A percentile compares a stretch with the other conserved stretches of the same genome.
Conservation (phyloP, 2,797 vertebrate species). For the Microctenopoma stevenorrisi region DNA sequence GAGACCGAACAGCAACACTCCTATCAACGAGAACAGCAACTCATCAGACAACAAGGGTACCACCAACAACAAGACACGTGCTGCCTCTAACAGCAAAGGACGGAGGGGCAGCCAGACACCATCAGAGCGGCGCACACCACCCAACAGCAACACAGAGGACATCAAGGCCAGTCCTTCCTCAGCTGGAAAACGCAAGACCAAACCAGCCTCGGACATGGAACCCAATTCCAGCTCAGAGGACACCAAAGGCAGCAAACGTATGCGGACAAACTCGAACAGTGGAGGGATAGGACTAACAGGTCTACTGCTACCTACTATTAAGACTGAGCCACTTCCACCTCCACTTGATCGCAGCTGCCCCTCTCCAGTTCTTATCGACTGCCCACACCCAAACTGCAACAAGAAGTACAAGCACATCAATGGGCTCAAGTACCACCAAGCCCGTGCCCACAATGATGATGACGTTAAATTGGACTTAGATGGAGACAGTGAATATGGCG, state of each 20-base stretch:
- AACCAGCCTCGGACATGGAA: conserved; percentile 97
- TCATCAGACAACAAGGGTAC: conserved; percentile 90
- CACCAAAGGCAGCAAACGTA: conserved; percentile 97
- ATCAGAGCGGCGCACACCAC: conserved; percentile 93
- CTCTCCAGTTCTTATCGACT: conserved; percentile 97
- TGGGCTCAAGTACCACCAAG: conserved; percentile 98
- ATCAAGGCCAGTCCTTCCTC: conserved; percentile 97
- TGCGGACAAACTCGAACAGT: conserved; percentile 95
- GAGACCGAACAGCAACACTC: conserved; percentile 96
- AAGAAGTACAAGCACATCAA: conserved; percentile 99
- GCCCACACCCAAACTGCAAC: conserved; percentile 99
- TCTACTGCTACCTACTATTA: conserved; percentile 85
- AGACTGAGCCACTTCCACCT: conserved; percentile 86
- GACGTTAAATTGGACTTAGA: conserved; percentile 95
- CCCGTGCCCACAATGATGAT: conserved; percentile 94
- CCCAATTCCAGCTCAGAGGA: conserved; percentile 99
- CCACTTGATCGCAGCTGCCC: conserved; percentile 93
- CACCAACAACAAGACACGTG: conserved; percentile 95
- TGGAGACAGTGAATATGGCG: conserved; percentile 95
- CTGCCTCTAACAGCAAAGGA: conserved; percentile 95
- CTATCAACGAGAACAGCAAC: conserved; percentile 89
- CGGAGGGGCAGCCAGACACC: conserved; percentile 97
- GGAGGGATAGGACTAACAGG: conserved; percentile 85
- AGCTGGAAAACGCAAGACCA: conserved; percentile 93
- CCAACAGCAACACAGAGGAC: conserved; percentile 89